Evolutionary conservation across 2,888 invertebrate genomes (phyloP), one percentile per base, ranked within the genome.

Genomic region (Hydrotaea cyrtoneurina): DNA sequence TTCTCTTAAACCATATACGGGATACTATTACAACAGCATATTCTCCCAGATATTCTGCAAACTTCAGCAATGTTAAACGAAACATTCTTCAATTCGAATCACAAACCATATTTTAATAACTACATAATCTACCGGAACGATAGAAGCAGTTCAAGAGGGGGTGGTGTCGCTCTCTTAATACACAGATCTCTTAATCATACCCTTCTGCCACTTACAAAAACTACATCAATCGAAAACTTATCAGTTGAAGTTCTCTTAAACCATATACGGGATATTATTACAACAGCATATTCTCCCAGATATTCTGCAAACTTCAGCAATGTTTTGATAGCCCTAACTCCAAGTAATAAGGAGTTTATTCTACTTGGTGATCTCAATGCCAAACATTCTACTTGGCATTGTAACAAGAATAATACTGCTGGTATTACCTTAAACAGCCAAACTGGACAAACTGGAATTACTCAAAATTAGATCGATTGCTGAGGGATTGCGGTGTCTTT

Each of bases 171-270:
- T n/a, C n/a, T n/a, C n/a, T n/a, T n/a, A n/a, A n/a, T n/a, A n/a
- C n/a, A n/a, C n/a, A n/a, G n/a, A n/a, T n/a, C n/a, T n/a, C n/a
- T n/a, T n/a, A n/a, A n/a, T n/a, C n/a, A n/a, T n/a, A n/a, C n/a
- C n/a, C n/a, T n/a, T n/a, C n/a, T n/a, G n/a, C n/a, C n/a, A n/a
- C n/a, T 62, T 31, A 62, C 71, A 72, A 72, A 71, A 26, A 31
- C 62, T 39, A 59, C 59, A 71, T 17, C 15, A 8, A 77, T 69
- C 21, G 77, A 77, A 5, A 76, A 76, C 43, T 69, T 77, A n/a
- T 77, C 57, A 0, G 26, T 69, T n/a, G 69, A 77, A 69, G 36
- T 77, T 23, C 13, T 23, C 13, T 59, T 78, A 36, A 71, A 78
- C n/a, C 39, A 39, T 19, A 53, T 57, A 4, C n/a, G 39, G 5